Evolutionary conservation across 2,113 vertebrate genomes (phyloP).

Genomic region (Esox niger): DNA sequence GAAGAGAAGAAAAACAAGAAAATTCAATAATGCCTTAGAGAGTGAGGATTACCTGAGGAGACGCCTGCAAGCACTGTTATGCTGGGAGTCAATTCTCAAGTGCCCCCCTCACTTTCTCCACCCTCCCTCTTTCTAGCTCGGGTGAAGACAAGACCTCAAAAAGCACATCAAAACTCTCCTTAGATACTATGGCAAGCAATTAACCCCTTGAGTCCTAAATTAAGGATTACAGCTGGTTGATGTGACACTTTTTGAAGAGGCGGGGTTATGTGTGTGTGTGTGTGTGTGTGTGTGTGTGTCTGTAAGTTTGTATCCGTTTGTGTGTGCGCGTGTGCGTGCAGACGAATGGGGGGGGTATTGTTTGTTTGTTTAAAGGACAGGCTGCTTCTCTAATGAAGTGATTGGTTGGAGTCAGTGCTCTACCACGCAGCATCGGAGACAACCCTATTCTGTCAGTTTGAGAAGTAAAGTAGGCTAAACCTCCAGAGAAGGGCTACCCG

Average conservation of each 20-base stretch:
- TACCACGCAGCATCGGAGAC: slow-evolving; percentile 65
- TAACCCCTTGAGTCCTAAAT: slow-evolving; percentile 72
- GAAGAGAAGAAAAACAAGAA: slow-evolving; percentile 78
- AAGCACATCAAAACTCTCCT: slow-evolving; percentile 79
- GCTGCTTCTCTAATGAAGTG: slow-evolving; percentile 71
- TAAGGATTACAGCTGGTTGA: slow-evolving; percentile 71
- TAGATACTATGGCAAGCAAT: slow-evolving; percentile 80
- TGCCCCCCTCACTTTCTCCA: slow-evolving; percentile 50
- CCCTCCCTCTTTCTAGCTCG: slow-evolving; percentile 42
- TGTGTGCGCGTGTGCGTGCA: neutral
- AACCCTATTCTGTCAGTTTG: slow-evolving; percentile 80
- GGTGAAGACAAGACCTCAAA: slow-evolving; percentile 82
- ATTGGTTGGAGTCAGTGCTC: slow-evolving; percentile 28
- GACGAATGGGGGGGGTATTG: slow-evolving; percentile 47
- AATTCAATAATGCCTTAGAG: slow-evolving; percentile 84
- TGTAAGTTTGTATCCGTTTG: neutral
- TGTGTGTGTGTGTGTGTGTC: slow-evolving; percentile 39
- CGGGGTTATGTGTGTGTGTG: slow-evolving; percentile 40
- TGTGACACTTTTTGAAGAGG: slow-evolving; percentile 69
- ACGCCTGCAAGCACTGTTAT: slow-evolving; percentile 63
- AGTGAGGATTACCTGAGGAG: slow-evolving; percentile 81
- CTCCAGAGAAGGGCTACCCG: slow-evolving; percentile 67
- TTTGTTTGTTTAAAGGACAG: slow-evolving; percentile 71
- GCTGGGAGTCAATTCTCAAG: slow-evolving; percentile 76
- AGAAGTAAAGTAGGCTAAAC: slow-evolving; percentile 75